These are phyloP conservation scores for Sakesphorus luctuosus DNA, from an alignment of 2,113 vertebrate species.

Conservation along the genomic window DNA sequence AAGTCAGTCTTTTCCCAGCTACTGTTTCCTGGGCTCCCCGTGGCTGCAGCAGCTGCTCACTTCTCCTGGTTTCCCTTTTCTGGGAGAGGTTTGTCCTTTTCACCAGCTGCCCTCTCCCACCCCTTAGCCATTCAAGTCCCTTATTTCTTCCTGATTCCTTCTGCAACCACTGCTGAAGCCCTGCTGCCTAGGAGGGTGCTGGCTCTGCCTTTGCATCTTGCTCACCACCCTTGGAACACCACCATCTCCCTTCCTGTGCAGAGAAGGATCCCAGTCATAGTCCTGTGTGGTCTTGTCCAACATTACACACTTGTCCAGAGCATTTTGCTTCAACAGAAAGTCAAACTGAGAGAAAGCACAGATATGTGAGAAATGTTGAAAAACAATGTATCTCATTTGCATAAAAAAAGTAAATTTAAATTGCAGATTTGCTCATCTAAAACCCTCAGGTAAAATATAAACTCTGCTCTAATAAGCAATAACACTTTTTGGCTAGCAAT, in stretches of 20 bases:
- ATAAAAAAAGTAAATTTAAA: not conserved
- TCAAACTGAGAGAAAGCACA: not conserved
- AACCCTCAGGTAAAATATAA: not conserved
- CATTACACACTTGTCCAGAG: not conserved
- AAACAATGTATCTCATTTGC: not conserved
- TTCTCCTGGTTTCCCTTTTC: not conserved
- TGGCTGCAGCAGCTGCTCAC: constrained; percentile 8
- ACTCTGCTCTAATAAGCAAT: not conserved
- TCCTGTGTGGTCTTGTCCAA: accelerated
- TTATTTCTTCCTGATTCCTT: not conserved
- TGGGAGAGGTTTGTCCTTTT: not conserved
- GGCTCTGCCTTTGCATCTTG: not conserved
- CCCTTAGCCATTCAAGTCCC: not conserved
- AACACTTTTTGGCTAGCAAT: not conserved
- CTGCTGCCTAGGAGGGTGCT: not conserved
- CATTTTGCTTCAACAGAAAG: not conserved
- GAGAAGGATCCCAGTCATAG: not conserved
- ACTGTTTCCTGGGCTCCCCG: constrained; percentile 37
- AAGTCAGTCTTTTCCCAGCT: constrained; percentile 55
- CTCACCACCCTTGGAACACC: not conserved
- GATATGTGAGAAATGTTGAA: not conserved
- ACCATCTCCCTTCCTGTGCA: not conserved
- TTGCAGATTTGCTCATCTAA: not conserved
- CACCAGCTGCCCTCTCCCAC: not conserved
- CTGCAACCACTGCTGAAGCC: not conserved